Evolutionary conservation across 1,140 invertebrate genomes (phyloP), one percentile per base, ranked within the genome.

Genomic region (Musca vetustissima): DNA sequence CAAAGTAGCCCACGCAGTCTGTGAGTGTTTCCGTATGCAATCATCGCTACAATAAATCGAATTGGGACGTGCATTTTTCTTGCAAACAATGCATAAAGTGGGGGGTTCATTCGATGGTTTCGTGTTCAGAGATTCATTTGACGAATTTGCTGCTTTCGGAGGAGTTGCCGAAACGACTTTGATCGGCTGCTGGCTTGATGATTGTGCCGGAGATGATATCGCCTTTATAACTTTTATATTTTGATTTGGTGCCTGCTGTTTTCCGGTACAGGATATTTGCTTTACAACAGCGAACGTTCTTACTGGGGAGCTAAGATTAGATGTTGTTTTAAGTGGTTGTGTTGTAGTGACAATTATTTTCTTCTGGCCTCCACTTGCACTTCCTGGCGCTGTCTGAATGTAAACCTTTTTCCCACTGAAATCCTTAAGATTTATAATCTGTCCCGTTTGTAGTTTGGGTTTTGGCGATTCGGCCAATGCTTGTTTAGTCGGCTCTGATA

Each of bases 1-100:
- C 49, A 55, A 43, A 13, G 36, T 13, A 43, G 36, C 36, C 36
- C 36, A 43, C 11, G 91, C 90, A 69, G 91, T 89, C 73, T 92
- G 88, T 1, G 93, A 92, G 84, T 96, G 93, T 71, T 90, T 90
- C 49, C 91, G 84, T 74, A 97, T 94, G 77, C 95, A 97, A 13
- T 87, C 86, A 75, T 95, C 91, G 72, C 93, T 93, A 77, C 96
- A 98, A 83, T 95, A 97, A 83, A 95, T 90, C 64, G 91, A 88
- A 73, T 87, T 89, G 70, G 86, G 80, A 72, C 90, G 83, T 1
- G 90, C 86, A 73, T 88, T 81, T 75, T 90, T 91, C 76, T 91
- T 91, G 75, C 91, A 93, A 22, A 92, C 89, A 36, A 92, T 88
- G 75, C 91, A 93, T 6, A 14, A 64, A 9, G 50, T 48, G 1